Evolutionary conservation across 2,113 vertebrate species (phyloP).

Genomic region (Tychaedon coryphoeus): DNA sequence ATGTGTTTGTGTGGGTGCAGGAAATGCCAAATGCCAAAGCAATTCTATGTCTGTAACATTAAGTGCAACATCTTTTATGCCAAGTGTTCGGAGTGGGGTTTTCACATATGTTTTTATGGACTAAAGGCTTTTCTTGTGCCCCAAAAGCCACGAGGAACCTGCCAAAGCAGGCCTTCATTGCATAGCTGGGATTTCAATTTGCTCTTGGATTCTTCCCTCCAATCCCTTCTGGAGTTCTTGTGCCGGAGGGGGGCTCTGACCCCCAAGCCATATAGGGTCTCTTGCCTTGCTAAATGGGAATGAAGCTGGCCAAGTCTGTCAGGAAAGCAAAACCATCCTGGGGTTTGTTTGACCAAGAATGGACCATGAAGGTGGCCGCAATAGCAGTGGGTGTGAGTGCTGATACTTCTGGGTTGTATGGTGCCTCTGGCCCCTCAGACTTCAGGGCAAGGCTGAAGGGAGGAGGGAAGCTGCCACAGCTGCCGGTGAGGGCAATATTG

Average conservation of each 20-base stretch:
- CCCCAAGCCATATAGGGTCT: background rate
- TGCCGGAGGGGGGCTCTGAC: background rate
- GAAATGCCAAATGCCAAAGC: background rate
- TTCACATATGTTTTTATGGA: too few relatives aligned
- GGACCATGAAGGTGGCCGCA: rapidly evolving
- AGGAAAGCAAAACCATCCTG: background rate
- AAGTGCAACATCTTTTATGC: too few relatives aligned
- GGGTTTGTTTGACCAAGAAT: background rate
- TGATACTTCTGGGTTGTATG: background rate
- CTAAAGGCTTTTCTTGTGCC: background rate
- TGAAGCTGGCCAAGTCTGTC: background rate
- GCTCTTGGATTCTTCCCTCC: background rate
- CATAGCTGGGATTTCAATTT: background rate
- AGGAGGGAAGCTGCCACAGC: too few relatives aligned
- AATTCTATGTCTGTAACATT: too few relatives aligned
- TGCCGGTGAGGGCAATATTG: background rate
- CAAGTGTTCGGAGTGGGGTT: too few relatives aligned
- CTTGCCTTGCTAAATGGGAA: background rate
- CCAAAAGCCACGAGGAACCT: background rate
- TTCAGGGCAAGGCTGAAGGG: too few relatives aligned
- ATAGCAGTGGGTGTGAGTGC: too few relatives aligned
- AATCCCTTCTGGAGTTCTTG: too few relatives aligned
- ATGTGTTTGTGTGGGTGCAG: background rate
- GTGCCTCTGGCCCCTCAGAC: background rate
- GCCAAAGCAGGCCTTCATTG: background rate